phyloP scores from a whole-genome alignment of 2,888 invertebrate genomes.

The Clostera curtula region DNA sequence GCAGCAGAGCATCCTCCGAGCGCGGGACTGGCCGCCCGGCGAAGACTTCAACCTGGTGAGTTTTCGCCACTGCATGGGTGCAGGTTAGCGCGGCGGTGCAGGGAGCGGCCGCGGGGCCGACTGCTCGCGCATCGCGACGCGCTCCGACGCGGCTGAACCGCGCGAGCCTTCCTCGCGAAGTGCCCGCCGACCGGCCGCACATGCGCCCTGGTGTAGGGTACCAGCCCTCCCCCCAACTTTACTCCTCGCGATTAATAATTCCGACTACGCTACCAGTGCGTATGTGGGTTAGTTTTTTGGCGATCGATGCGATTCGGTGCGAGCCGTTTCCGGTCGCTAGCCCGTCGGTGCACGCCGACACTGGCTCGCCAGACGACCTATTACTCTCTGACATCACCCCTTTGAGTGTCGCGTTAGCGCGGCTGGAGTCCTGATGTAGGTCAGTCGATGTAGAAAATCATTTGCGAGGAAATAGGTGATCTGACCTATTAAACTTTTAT shows the following conservation, averaged over 20 bases:
- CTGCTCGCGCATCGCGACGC: conserved; percentile 66
- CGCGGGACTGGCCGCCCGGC: conserved; percentile 79
- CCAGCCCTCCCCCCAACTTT: conserved; percentile 51
- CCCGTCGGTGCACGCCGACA: conserved; percentile 50
- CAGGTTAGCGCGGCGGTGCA: conserved; percentile 77
- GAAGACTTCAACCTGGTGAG: conserved; percentile 85
- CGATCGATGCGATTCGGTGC: conserved; percentile 71
- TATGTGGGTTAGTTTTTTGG: conserved; percentile 75
- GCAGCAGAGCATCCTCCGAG: conserved; percentile 95
- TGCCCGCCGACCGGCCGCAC: conserved; percentile 58
- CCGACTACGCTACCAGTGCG: conserved; percentile 73
- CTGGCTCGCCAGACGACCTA: conserved; percentile 53
- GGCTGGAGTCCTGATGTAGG: conserved; percentile 22
- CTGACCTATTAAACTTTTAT: conserved; percentile 16
- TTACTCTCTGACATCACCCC: conserved; percentile 50
- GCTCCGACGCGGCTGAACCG: conserved; percentile 62
- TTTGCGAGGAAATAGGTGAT: conserved; percentile 13
- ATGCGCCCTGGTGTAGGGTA: conserved; percentile 44
- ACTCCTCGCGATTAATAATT: conserved; percentile 71
- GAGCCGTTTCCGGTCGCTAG: conserved; percentile 54
- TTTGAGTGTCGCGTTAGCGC: conserved; percentile 28
- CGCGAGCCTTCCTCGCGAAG: conserved; percentile 69
- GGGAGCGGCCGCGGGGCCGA: conserved; percentile 66
- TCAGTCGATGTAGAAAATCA: conserved; percentile 20
- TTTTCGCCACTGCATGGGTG: conserved; percentile 90